A percentile compares a stretch with the other conserved stretches of the same genome.
Evolutionary conservation across 2,888 invertebrate species (phyloP).

Genomic region (Nymphalis polychloros): DNA sequence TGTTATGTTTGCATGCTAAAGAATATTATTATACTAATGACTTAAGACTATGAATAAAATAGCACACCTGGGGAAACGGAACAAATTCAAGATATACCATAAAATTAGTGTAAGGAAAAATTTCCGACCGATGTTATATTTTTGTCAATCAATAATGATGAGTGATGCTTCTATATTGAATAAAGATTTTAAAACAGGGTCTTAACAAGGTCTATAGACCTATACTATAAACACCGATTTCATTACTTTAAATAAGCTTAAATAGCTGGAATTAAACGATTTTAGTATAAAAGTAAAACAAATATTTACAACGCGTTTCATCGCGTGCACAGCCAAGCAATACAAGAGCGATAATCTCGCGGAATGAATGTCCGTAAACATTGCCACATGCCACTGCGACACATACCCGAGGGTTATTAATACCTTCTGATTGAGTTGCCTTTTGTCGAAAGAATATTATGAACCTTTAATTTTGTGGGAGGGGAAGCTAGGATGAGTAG

Average conservation of each 20-base stretch:
- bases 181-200: no score
- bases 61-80: no score
- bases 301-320: background rate
- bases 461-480: slow-evolving; percentile 12
- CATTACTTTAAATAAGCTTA: background rate
- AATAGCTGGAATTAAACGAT: background rate
- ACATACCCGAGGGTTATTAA: slow-evolving; percentile 20
- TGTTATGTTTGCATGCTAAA: no score
- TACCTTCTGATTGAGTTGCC: slow-evolving; percentile 30
- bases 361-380: slow-evolving; percentile 32
- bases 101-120: no score
- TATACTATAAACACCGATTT: background rate
- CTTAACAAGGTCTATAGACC: no score
- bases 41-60: no score
- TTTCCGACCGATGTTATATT: no score
- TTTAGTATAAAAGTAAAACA: slow-evolving; percentile 3
- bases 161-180: no score
- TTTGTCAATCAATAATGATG: no score
- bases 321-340: background rate
- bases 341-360: slow-evolving; percentile 25
- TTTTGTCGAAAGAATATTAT: slow-evolving; percentile 3
- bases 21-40: no score
- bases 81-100: no score
- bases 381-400: slow-evolving; percentile 16
- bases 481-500: background rate